These are phyloP conservation scores for Halictus rubicundus DNA, from an alignment of 1,140 invertebrate genomes.

Conservation along the genomic window DNA sequence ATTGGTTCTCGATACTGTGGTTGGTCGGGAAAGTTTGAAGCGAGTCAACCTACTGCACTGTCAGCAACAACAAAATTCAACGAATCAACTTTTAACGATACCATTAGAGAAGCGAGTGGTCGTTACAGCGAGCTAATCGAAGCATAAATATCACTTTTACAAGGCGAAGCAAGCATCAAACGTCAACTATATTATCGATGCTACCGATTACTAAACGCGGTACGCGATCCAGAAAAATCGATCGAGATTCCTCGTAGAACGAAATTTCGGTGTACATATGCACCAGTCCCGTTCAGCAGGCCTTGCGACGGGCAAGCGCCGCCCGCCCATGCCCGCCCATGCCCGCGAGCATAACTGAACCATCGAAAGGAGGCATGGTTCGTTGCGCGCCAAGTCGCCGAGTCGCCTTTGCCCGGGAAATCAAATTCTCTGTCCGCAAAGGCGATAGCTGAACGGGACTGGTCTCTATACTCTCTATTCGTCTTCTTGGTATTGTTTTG, in stretches of 20 bases:
- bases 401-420: too few relatives aligned
- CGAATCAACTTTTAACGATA: constrained; percentile 53
- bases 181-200: constrained; percentile 45
- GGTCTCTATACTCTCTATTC: not conserved
- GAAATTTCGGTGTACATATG: constrained; percentile 8
- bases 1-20: constrained; percentile 35
- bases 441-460: too few relatives aligned
- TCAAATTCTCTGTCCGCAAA: too few relatives aligned
- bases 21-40: constrained; percentile 73
- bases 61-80: constrained; percentile 78
- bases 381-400: too few relatives aligned
- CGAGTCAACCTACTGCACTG: constrained; percentile 77
- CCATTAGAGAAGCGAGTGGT: constrained; percentile 48
- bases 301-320: too few relatives aligned
- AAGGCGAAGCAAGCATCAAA: constrained; percentile 73
- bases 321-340: too few relatives aligned
- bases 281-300: too few relatives aligned
- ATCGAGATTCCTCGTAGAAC: too few relatives aligned
- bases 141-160: constrained; percentile 61
- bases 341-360: too few relatives aligned
- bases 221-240: not conserved
- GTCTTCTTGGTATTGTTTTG: too few relatives aligned
- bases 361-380: too few relatives aligned
- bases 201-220: constrained; percentile 38
- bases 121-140: constrained; percentile 52